phyloP scores from a whole-genome alignment of 2,113 vertebrate genomes.

The Callopanchax toddi region DNA sequence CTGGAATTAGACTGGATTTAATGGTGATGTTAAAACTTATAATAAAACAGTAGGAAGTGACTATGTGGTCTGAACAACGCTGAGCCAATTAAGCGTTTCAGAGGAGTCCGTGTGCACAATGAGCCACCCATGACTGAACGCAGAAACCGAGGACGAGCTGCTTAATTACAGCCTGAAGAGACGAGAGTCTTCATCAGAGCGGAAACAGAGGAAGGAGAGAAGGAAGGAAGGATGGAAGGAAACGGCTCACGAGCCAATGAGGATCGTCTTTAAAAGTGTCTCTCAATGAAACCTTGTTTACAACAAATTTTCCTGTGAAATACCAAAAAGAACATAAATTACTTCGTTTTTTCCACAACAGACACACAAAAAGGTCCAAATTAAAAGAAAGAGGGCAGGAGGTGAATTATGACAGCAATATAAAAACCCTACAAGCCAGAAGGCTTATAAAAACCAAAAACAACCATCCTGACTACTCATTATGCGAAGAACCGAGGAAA shows the following conservation, averaged over 20 bases:
- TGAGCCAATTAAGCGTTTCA: conserved; percentile 68
- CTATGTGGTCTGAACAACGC: conserved; percentile 61
- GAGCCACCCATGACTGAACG: conserved; percentile 67
- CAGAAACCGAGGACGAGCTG: conserved; percentile 60
- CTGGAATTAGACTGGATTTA: background rate
- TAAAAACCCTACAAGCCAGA: conserved; percentile 31
- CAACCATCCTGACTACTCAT: background rate
- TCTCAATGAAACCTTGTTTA: conserved; percentile 1
- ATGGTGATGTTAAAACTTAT: conserved; percentile 13
- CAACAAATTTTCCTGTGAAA: conserved; percentile 8
- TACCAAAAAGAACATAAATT: background rate
- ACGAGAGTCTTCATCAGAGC: conserved; percentile 57
- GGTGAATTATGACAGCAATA: conserved; percentile 12
- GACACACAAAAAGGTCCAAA: background rate
- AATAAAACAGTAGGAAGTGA: conserved; percentile 36
- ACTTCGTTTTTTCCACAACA: background rate
- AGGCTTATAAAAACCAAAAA: conserved; percentile 24
- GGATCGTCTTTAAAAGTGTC: background rate
- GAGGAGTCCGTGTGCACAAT: conserved; percentile 69
- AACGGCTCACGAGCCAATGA: background rate
- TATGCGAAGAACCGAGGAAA: background rate
- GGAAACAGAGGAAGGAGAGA: conserved; percentile 31
- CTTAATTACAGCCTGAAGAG: conserved; percentile 73
- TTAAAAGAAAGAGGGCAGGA: background rate
- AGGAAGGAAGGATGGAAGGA: conserved; percentile 1